Evolutionary conservation across 2,113 vertebrate genomes (phyloP).

Genomic region (Psilopsiagon aymara): DNA sequence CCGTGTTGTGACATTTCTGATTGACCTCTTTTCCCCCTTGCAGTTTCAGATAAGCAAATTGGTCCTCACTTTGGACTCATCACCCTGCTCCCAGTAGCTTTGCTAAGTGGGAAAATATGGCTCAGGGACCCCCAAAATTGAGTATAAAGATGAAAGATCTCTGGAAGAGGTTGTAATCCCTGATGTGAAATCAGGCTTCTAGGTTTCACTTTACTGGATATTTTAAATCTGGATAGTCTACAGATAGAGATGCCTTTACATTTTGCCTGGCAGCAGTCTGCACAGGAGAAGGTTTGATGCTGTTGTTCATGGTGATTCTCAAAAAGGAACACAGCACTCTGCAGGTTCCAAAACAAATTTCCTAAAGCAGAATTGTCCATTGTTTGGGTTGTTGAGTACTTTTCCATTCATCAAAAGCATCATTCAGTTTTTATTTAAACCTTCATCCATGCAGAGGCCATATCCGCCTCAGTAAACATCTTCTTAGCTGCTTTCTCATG

Average conservation of each 20-base stretch:
- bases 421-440: conserved; percentile 45
- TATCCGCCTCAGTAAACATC: background rate
- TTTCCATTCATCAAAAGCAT: conserved; percentile 46
- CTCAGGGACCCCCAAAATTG: background rate
- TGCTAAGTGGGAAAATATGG: background rate
- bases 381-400: conserved; percentile 8
- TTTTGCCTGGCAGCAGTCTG: background rate
- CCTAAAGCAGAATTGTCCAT: background rate
- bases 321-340: background rate
- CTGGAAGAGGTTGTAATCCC: background rate
- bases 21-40: background rate
- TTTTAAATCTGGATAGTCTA: background rate
- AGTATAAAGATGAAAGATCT: background rate
- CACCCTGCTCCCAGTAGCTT: background rate
- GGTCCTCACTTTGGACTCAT: background rate
- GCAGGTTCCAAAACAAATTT: background rate
- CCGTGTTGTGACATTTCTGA: background rate
- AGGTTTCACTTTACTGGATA: background rate
- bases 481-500: conserved; percentile 8
- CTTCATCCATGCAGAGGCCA: conserved; percentile 1
- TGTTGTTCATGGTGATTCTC: background rate
- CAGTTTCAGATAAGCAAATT: background rate
- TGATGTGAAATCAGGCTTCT: background rate
- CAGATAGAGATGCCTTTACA: background rate
- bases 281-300: background rate